Evolutionary conservation across 2,888 invertebrate genomes (phyloP).

Genomic region (Drosophila cognata): DNA sequence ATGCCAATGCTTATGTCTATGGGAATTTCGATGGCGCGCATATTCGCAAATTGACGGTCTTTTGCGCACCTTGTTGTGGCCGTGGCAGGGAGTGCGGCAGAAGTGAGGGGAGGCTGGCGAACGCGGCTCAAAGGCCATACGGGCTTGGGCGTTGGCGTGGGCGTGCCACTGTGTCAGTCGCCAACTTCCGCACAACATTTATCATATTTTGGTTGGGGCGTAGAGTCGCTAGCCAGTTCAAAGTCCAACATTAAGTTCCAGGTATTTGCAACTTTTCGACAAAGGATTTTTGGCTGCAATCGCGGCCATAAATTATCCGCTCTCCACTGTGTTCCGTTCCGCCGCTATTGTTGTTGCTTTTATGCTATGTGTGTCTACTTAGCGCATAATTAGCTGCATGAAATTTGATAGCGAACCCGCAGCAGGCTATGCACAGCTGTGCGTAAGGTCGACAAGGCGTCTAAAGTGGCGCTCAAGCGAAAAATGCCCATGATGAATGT

Average conservation of each 20-base stretch:
- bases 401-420: conserved; percentile 57
- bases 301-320: conserved; percentile 73
- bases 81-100: neutral
- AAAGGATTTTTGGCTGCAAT: conserved; percentile 81
- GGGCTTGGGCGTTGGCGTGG: neutral
- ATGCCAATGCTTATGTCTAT: conserved; percentile 50
- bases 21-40: conserved; percentile 64
- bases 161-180: conserved; percentile 45
- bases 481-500: conserved; percentile 70
- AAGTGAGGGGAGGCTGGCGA: neutral
- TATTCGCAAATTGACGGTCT: conserved; percentile 71
- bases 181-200: conserved; percentile 73
- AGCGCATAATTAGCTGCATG: conserved; percentile 80
- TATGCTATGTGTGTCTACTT: conserved; percentile 63
- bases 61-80: conserved; percentile 35
- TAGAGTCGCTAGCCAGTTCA: conserved; percentile 63
- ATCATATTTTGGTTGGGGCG: conserved; percentile 67
- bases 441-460: conserved; percentile 14
- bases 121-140: conserved; percentile 8
- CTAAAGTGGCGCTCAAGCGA: conserved; percentile 48
- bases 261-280: conserved; percentile 81
- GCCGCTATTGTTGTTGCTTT: conserved; percentile 6
- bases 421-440: conserved; percentile 17
- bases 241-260: conserved; percentile 80
- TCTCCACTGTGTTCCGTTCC: conserved; percentile 32